Evolutionary conservation across 2,113 vertebrate species (phyloP).

Genomic region (Alectura lathami): DNA sequence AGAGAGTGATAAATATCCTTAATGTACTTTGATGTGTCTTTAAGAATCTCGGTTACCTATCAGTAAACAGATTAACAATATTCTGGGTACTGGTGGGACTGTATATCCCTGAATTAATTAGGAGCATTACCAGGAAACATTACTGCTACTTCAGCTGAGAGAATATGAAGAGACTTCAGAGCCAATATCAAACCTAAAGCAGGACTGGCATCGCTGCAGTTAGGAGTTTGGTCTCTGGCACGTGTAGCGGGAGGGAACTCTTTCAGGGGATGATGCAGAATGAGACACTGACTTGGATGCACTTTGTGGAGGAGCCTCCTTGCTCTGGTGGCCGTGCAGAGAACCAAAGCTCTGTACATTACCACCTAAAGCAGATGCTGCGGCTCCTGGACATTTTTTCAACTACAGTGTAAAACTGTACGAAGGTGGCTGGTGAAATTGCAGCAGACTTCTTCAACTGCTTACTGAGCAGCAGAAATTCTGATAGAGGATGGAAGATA

Average conservation of each 20-base stretch:
- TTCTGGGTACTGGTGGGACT: background rate
- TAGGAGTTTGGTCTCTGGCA: background rate
- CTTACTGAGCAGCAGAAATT: conserved; percentile 13
- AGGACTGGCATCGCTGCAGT: background rate
- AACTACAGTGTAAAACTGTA: background rate
- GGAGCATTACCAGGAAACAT: background rate
- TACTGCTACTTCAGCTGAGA: background rate
- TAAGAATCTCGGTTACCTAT: background rate
- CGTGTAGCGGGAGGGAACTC: background rate
- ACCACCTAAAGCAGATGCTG: background rate
- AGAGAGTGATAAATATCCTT: background rate
- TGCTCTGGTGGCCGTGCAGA: fast-evolving
- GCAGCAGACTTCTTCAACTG: background rate
- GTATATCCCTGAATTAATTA: background rate
- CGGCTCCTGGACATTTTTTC: background rate
- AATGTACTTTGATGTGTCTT: background rate
- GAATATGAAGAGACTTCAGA: background rate
- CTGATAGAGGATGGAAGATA: background rate
- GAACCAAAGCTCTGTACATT: background rate
- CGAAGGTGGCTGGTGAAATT: background rate
- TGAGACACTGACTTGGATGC: background rate
- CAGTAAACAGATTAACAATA: background rate
- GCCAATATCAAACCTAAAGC: background rate
- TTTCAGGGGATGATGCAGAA: background rate
- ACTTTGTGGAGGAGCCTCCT: background rate